Percentiles rank a stretch among this genome's conserved stretches.
These are phyloP conservation scores for Hemichromis elongatus DNA, from an alignment of 2,113 vertebrate genomes.

Conservation along the genomic window DNA sequence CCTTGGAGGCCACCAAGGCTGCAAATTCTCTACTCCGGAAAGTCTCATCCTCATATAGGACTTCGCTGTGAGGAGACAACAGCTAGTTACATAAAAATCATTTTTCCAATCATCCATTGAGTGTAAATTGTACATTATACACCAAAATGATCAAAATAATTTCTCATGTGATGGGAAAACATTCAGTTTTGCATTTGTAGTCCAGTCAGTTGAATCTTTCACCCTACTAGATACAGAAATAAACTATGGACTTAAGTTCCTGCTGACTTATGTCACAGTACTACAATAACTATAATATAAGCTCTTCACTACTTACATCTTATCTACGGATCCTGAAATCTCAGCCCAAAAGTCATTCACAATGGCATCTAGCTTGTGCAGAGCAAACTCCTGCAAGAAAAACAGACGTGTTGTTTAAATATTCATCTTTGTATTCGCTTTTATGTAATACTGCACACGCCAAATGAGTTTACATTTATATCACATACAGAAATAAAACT, in stretches of 20 bases:
- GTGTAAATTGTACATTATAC: background rate
- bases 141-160: background rate
- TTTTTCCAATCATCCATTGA: background rate
- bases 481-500: background rate
- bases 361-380: conserved; percentile 92
- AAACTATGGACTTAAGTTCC: background rate
- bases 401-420: background rate
- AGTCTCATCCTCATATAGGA: conserved; percentile 96
- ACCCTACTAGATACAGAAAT: background rate
- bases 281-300: background rate
- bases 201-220: fast-evolving
- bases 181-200: background rate
- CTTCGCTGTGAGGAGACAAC: conserved; percentile 78
- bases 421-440: background rate
- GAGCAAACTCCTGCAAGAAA: conserved; percentile 88
- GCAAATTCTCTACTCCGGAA: conserved; percentile 95
- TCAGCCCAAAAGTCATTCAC: conserved; percentile 99
- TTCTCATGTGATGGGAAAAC: background rate
- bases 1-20: conserved; percentile 96
- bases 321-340: conserved; percentile 98
- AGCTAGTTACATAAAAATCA: background rate
- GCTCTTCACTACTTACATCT: conserved; percentile 85
- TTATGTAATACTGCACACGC: background rate
- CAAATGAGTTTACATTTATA: background rate
- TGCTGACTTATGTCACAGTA: background rate